phyloP scores from a whole-genome alignment of 1,140 invertebrate species.

The Drosophila navojoa region DNA sequence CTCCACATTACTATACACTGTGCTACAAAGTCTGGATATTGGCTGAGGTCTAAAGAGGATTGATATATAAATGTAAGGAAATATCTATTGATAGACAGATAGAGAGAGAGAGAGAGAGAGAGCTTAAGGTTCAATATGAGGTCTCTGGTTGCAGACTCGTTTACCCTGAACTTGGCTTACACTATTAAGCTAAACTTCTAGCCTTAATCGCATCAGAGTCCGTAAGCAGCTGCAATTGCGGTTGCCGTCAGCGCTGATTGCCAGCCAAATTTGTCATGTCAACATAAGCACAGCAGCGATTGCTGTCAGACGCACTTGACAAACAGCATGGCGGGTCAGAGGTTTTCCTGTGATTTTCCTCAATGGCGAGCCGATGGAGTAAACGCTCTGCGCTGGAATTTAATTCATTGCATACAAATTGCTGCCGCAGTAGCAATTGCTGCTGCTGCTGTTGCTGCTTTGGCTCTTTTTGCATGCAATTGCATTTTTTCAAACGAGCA shows the following conservation, averaged over 20 bases:
- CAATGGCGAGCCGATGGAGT: slow-evolving; percentile 70
- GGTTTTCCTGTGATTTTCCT: slow-evolving; percentile 67
- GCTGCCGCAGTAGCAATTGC: slow-evolving; percentile 46
- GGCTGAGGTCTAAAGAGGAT: no score
- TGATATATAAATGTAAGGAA: no score
- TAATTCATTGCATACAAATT: slow-evolving; percentile 78
- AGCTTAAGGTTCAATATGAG: no score
- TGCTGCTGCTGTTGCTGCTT: slow-evolving; percentile 25
- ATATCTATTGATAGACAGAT: no score
- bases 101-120: no score
- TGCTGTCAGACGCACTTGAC: slow-evolving; percentile 64
- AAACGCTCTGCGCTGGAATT: slow-evolving; percentile 66
- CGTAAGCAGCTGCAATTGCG: slow-evolving; percentile 24
- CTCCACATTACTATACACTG: no score
- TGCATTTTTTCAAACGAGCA: slow-evolving; percentile 69
- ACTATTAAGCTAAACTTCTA: no score
- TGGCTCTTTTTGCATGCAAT: slow-evolving; percentile 77
- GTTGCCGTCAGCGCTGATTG: slow-evolving; percentile 16
- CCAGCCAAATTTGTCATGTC: slow-evolving; percentile 67
- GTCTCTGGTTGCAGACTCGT: no score
- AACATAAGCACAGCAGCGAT: slow-evolving; percentile 31
- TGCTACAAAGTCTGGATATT: no score
- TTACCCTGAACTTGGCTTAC: neutral
- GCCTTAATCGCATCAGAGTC: neutral
- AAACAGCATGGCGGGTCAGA: slow-evolving; percentile 70